phyloP scores from a whole-genome alignment of 2,888 invertebrate genomes.

The Laspeyria flexula region DNA sequence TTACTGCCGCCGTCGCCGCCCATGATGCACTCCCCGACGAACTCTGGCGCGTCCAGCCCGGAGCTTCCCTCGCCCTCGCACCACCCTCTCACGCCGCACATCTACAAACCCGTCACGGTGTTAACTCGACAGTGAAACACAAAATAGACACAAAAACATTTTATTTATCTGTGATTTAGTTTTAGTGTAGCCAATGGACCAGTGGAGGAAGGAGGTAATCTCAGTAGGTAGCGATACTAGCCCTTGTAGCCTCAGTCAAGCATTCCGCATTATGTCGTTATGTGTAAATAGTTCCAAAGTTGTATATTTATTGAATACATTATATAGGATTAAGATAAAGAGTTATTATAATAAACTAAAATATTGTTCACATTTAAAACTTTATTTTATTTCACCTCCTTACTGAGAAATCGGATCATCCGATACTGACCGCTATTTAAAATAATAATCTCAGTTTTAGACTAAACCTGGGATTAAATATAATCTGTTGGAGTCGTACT shows the following conservation, averaged over 20 bases:
- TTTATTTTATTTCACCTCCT: conserved; percentile 58
- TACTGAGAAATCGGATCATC: conserved; percentile 5
- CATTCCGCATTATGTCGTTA: conserved; percentile 67
- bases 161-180: conserved; percentile 81
- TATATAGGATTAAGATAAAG: conserved; percentile 67
- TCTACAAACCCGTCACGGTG: conserved; percentile 86
- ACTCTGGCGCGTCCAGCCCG: conserved; percentile 74
- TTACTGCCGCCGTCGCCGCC: conserved; percentile 77
- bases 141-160: conserved; percentile 51
- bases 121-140: conserved; percentile 81
- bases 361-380: conserved; percentile 64
- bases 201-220: conserved; percentile 62
- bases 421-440: not conserved
- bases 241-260: conserved; percentile 41
- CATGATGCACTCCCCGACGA: conserved; percentile 67
- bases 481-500: not conserved
- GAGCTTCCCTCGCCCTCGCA: conserved; percentile 74
- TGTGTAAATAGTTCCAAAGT: conserved; percentile 79
- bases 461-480: not conserved
- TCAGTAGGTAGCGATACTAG: conserved; percentile 61
- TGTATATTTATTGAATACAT: conserved; percentile 78
- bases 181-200: conserved; percentile 65
- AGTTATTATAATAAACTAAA: conserved; percentile 67
- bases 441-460: not conserved
- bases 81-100: conserved; percentile 76